phyloP scores from a whole-genome alignment of 1,140 invertebrate genomes.

The Bombus pyrosoma region DNA sequence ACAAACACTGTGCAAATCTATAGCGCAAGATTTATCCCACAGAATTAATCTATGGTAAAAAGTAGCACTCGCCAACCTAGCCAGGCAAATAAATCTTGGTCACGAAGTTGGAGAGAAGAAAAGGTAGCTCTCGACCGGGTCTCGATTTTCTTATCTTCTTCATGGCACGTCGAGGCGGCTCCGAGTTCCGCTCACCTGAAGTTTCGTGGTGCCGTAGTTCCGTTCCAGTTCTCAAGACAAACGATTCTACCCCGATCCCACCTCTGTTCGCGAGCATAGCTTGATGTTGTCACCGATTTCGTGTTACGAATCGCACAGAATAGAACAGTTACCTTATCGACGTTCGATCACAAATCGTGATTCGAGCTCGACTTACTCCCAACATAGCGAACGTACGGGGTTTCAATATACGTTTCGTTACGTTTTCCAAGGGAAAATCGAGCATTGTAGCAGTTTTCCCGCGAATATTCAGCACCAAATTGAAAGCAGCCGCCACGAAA shows the following conservation, averaged over 20 bases:
- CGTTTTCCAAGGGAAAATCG: neutral
- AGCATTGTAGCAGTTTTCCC: conserved; percentile 44
- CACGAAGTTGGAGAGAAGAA: neutral
- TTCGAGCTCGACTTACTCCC: neutral
- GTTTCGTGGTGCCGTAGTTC: conserved; percentile 37
- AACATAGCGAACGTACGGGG: too few species aligned
- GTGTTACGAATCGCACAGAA: neutral
- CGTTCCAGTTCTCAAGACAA: conserved; percentile 41
- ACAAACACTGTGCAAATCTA: neutral
- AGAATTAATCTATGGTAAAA: neutral
- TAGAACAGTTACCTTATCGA: neutral
- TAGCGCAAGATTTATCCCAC: neutral
- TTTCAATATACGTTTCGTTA: neutral
- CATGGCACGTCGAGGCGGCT: neutral
- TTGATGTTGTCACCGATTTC: neutral
- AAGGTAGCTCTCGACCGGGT: neutral
- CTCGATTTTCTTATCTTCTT: conserved; percentile 25
- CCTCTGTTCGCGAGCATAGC: neutral
- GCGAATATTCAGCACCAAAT: conserved; percentile 35
- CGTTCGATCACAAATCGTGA: neutral
- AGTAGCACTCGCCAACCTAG: neutral
- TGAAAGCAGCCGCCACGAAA: conserved; percentile 41
- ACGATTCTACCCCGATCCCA: neutral
- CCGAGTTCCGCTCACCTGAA: conserved; percentile 29
- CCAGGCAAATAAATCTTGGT: conserved; percentile 15